Evolutionary conservation across 2,797 vertebrate genomes (phyloP), one percentile per base, ranked within the genome.

Genomic region (Acanthis flammea): DNA sequence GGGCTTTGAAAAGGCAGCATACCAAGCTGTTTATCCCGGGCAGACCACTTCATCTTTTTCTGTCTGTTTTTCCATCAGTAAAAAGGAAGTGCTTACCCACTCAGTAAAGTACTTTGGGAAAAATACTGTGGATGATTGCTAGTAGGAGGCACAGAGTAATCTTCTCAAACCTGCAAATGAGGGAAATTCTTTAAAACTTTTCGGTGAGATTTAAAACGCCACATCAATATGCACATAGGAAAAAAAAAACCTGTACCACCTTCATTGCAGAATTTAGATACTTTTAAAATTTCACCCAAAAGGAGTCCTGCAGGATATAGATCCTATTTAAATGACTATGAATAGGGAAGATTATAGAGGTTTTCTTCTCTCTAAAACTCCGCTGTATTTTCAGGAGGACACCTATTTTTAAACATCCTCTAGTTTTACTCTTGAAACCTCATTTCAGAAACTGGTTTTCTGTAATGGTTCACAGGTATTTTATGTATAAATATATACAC

Each of bases 401-500:
- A 85, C 75, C 68, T 85, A 84, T 95, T 93, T 94, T 79, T 94
- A 93, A 94, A 79, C 44, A 57, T 44, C 39, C 14, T 70, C 92
- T 75, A 39, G 57, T 82, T 93, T 83, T 82, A 93, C 6, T 1
- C 71, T 94, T 3, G 0, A 92, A 96, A 79, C 54, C 74, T 55
- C 2, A 0, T 89, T 89, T 94, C 65, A 63, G 75, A 87, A 94
- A 63, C 53, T 73, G 55, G 30, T 79, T 39, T 90, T 81, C 70
- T 75, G 54, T 67, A 89, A 80, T 67, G 61, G 92, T 75, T 94
- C 68, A 44, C 53, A 80, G 81, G 85, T 94, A 94, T 95, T 95
- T 89, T 67, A 63, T 71, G 18, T 67, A 83, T 94, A 95, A 96
- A 89, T 94, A 92, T 86, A 94, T 77, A 96, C 86, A 92, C 92